These are phyloP conservation scores for Morus bassanus DNA, from an alignment of 2,797 vertebrate genomes.

Conservation along the genomic window DNA sequence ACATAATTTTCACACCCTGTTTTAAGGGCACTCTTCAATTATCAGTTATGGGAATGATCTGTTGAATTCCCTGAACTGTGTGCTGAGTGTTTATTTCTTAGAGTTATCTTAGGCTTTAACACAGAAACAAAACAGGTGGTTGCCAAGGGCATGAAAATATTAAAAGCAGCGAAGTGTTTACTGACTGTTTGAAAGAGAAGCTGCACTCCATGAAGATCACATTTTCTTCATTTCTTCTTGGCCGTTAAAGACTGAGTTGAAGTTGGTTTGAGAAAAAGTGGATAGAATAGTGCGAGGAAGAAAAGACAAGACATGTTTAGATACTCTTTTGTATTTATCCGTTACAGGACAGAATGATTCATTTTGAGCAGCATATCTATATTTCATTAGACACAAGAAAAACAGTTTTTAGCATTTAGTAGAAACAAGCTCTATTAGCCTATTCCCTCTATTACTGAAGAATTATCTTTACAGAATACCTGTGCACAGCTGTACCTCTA, in stretches of 20 bases:
- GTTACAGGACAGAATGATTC: neutral
- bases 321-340: neutral
- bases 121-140: neutral
- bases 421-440: neutral
- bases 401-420: neutral
- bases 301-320: neutral
- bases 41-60: neutral
- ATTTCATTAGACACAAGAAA: neutral
- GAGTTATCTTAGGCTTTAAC: neutral
- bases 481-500: neutral
- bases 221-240: neutral
- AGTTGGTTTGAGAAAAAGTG: neutral
- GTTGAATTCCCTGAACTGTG: neutral
- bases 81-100: neutral
- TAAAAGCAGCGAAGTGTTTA: neutral
- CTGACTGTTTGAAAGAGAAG: neutral
- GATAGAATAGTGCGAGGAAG: neutral
- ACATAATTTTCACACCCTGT: neutral
- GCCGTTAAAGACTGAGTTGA: neutral
- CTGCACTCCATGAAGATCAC: neutral
- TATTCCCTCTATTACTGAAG: neutral
- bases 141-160: slow-evolving; percentile 19
- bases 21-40: neutral
- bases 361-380: neutral
- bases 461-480: neutral